These are phyloP conservation scores for Tricholaema leucomelas DNA, from an alignment of 2,113 vertebrate species.

Conservation along the genomic window DNA sequence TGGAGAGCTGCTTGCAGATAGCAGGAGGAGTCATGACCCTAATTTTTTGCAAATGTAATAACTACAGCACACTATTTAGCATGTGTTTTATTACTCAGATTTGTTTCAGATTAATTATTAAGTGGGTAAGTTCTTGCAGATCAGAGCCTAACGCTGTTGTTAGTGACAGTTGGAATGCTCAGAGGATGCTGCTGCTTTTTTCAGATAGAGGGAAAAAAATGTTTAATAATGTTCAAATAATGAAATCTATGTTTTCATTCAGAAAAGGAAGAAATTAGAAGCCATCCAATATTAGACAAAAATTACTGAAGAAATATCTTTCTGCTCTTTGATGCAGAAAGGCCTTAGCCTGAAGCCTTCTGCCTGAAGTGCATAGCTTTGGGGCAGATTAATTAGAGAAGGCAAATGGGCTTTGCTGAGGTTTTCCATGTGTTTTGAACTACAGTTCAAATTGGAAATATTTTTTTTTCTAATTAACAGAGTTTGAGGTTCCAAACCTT, in stretches of 20 bases:
- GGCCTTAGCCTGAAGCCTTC: not conserved
- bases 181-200: not conserved
- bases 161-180: not conserved
- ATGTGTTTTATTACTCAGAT: not conserved
- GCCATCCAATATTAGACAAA: not conserved
- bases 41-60: not conserved
- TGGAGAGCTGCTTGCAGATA: not conserved
- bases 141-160: not conserved
- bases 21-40: not conserved
- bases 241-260: not conserved
- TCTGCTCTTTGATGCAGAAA: not conserved
- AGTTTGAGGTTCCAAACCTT: not conserved
- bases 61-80: rapidly evolving
- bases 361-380: not conserved
- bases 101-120: not conserved
- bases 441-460: not conserved
- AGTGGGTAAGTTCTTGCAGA: not conserved
- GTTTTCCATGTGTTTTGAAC: not conserved
- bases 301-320: not conserved
- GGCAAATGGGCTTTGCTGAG: not conserved
- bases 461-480: not conserved
- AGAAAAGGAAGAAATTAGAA: not conserved
- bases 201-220: not conserved
- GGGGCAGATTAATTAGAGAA: not conserved
- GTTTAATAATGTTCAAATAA: not conserved